phyloP scores from a whole-genome alignment of 2,113 vertebrate genomes.

The Dunckerocampus dactyliophorus region DNA sequence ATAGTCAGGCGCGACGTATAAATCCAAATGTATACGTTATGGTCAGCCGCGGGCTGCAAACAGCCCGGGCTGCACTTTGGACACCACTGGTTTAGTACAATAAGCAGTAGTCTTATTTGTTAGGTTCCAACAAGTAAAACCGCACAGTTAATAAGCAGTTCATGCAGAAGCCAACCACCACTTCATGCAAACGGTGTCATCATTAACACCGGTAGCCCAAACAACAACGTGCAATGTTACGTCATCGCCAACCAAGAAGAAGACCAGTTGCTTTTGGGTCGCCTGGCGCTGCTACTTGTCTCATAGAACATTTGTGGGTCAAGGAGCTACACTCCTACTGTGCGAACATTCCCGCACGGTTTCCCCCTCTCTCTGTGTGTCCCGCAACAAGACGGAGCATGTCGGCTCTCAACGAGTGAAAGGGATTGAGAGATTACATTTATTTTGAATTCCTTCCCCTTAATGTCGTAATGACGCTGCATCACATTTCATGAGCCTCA shows the following conservation, averaged over 20 bases:
- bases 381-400: conserved; percentile 79
- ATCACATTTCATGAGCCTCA: conserved; percentile 10
- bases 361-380: conserved; percentile 46
- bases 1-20: no score
- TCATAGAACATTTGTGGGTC: conserved; percentile 6
- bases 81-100: no score
- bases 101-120: no score
- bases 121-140: no score
- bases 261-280: not conserved
- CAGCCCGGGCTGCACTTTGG: no score
- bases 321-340: conserved; percentile 13
- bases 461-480: conserved; percentile 72
- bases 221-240: no score
- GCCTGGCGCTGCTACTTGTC: conserved; percentile 2
- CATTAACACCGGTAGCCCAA: no score
- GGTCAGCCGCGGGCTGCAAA: no score
- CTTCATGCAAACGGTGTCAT: no score
- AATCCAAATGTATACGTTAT: no score
- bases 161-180: no score
- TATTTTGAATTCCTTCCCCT: conserved; percentile 81
- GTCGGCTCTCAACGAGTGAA: conserved; percentile 71
- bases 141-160: no score
- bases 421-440: conserved; percentile 77
- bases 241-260: not conserved
- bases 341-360: conserved; percentile 34